Percentiles rank a stretch among this genome's conserved stretches.
Evolutionary conservation across 2,888 invertebrate genomes (phyloP).

Genomic region (Neoitamus cyanurus): DNA sequence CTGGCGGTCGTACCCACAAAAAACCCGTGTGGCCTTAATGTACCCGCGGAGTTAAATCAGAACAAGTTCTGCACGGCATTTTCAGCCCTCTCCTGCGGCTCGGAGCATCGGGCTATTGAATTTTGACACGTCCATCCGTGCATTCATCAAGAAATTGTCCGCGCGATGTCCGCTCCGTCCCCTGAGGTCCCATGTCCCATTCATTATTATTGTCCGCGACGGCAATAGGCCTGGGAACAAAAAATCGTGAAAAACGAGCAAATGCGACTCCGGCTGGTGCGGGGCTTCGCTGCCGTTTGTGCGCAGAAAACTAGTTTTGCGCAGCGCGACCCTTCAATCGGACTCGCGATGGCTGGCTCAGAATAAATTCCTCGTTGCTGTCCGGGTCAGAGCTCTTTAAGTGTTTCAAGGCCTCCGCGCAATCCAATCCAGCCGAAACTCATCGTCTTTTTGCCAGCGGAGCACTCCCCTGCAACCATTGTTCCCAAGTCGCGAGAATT

Average conservation of each 20-base stretch:
- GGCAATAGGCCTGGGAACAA: neutral
- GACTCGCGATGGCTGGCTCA: neutral
- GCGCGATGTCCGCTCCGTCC: neutral
- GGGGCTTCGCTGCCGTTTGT: neutral
- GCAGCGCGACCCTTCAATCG: slow-evolving; percentile 18
- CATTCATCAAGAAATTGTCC: slow-evolving; percentile 38
- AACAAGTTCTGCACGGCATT: slow-evolving; percentile 20
- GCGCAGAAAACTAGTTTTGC: slow-evolving; percentile 32
- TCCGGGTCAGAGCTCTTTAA: slow-evolving; percentile 35
- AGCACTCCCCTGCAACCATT: slow-evolving; percentile 22
- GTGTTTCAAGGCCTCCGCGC: slow-evolving; percentile 22
- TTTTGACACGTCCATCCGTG: slow-evolving; percentile 20
- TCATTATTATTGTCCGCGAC: slow-evolving; percentile 6
- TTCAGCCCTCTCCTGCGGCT: neutral
- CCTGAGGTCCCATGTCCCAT: neutral
- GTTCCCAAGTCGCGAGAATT: neutral
- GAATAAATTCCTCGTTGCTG: neutral
- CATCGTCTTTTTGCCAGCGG: neutral
- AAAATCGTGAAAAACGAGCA: neutral
- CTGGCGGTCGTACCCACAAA: neutral
- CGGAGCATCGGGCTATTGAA: slow-evolving; percentile 1
- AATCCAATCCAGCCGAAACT: neutral
- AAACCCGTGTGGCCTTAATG: neutral
- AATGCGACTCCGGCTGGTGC: neutral
- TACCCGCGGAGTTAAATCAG: neutral